Base-by-base conservation (phyloP, 1,140 invertebrate species). In the Zeugodacus cucurbitae region DNA sequence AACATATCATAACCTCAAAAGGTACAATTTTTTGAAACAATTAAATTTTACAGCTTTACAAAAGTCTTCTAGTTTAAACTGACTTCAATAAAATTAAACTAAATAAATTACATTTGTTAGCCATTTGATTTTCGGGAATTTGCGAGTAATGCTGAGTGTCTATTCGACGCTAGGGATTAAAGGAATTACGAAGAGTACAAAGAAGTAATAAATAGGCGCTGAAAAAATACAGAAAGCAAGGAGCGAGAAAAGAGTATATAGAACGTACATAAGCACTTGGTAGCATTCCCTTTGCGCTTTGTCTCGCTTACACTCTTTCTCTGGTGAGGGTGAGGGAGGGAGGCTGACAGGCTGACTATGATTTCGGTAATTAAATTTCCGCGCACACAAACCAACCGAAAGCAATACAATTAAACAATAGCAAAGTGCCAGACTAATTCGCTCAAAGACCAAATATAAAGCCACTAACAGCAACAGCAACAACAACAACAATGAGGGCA, bases 401-500 rank as follows among this genome's bases (percentile, higher is more conserved):
- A 48, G 74, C 41, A 82, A 82, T 82, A 82, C 37, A 82, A 82
- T 82, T 82, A 82, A 82, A 82, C 74, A 82, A 82, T 82, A 82
- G 74, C 22, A 82, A 82, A 26, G 37, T 26, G 74, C 74, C 74
- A 82, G 74, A 82, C 74, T 82, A 82, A 82, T 82, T 82, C 74
- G 41, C 41, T 14, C 37, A 82, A 82, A 82, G 37, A 37, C 41
- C 74, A 48, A 82, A 82, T n/a, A 48, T 41, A 48, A 82, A 82
- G 74, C 7, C 22, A 54, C n/a, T 48, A 82, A 26, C 74, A 82
- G 6, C 34, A 82, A 54, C 20, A 37, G 26, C 74, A 82, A 29
- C 34, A 82, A 74, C 11, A 44, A 82, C 74, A 82, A 82, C 74
- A 48, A 29, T 3, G 6, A 54, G 11, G 4, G 2, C 4, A 62